Percentiles rank a stretch among this genome's conserved stretches.
These are phyloP conservation scores for Plagiodera versicolora DNA, from an alignment of 2,888 invertebrate genomes.

Conservation along the genomic window DNA sequence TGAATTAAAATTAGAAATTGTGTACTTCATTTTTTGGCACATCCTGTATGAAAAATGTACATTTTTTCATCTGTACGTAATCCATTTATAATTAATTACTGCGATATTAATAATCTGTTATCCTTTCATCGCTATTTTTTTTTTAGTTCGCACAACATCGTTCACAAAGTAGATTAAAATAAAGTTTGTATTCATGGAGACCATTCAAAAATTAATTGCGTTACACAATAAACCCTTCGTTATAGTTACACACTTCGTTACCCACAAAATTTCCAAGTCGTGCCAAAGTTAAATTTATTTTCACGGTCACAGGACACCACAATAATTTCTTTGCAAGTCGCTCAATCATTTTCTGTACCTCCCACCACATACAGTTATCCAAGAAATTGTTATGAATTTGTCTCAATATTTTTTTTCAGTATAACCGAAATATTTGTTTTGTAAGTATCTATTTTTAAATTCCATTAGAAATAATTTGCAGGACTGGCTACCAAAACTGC, in stretches of 20 bases:
- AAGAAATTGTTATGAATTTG: slow-evolving; percentile 8
- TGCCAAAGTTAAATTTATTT: slow-evolving; percentile 33
- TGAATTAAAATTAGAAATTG: too few relatives aligned
- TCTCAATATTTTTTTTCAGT: background rate
- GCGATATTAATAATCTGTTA: too few relatives aligned
- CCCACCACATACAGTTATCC: slow-evolving; percentile 17
- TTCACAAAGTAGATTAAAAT: background rate
- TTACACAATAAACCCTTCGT: slow-evolving; percentile 24
- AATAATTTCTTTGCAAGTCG: slow-evolving; percentile 19
- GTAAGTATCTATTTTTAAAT: background rate
- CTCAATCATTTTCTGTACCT: slow-evolving; percentile 7
- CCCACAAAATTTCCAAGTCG: slow-evolving; percentile 23
- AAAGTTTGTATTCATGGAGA: background rate
- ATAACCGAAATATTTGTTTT: background rate
- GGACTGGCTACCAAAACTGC: too few relatives aligned
- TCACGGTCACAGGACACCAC: slow-evolving; percentile 32
- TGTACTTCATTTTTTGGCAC: too few relatives aligned
- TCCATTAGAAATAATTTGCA: too few relatives aligned
- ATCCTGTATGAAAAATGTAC: too few relatives aligned
- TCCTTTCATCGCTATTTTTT: background rate
- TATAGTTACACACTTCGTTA: slow-evolving; percentile 20
- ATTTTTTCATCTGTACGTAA: too few relatives aligned
- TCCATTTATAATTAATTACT: background rate
- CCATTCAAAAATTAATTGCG: slow-evolving; percentile 9
- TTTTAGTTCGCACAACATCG: background rate